Conservation (phyloP, 2,797 vertebrate genomes). For the Pogonophryne albipinna region DNA sequence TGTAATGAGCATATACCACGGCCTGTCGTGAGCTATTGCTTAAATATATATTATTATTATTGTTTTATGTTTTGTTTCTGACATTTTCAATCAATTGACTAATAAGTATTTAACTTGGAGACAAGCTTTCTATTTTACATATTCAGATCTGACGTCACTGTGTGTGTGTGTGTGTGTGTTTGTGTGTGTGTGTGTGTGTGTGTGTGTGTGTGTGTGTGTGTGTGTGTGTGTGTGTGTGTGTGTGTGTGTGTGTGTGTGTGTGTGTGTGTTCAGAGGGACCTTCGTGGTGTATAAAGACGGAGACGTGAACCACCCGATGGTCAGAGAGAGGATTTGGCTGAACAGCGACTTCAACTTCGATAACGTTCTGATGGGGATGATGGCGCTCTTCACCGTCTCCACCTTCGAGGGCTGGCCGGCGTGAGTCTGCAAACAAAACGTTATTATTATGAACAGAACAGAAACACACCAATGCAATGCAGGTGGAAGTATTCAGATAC, state of each 20-base stretch:
- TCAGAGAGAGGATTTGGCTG: constrained; percentile 93
- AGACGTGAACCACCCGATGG: constrained; percentile 94
- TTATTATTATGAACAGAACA: not conserved
- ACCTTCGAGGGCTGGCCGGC: constrained; percentile 98
- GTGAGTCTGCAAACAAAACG: constrained; percentile 81
- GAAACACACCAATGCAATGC: not conserved
- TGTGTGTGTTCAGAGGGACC: constrained; percentile 87
- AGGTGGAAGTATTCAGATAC: not conserved
- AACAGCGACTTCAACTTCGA: constrained; percentile 99
- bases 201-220: constrained; percentile 5
- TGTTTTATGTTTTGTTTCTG: too few species aligned
- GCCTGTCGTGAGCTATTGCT: too few species aligned
- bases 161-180: constrained; percentile 2
- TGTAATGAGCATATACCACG: too few species aligned
- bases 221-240: not conserved
- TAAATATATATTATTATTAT: too few species aligned
- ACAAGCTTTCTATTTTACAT: not conserved
- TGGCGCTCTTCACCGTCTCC: constrained; percentile 98
- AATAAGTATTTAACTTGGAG: not conserved
- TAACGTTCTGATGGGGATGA: constrained; percentile 96
- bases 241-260: not conserved
- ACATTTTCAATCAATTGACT: too few species aligned
- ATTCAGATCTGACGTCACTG: not conserved
- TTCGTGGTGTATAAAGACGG: constrained; percentile 98
- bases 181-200: constrained; percentile 5